A percentile compares a stretch with the other conserved stretches of the same genome.
Evolutionary conservation across 2,113 vertebrate genomes (phyloP).

Genomic region (Melospiza georgiana): DNA sequence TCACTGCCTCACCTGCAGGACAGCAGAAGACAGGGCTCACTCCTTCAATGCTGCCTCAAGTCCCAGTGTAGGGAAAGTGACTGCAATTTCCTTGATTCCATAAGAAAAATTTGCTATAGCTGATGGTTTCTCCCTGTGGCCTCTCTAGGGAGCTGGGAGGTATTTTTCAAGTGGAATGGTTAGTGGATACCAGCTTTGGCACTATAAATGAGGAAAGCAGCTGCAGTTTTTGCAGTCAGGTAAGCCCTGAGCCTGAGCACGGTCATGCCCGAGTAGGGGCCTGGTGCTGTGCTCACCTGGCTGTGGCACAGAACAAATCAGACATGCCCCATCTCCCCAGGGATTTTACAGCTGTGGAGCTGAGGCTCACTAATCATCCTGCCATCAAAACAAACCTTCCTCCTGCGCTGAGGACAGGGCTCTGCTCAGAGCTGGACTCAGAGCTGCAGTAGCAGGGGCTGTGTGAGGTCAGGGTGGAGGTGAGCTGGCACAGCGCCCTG

Average conservation of each 20-base stretch:
- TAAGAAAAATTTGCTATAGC: not conserved
- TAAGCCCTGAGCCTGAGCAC: not conserved
- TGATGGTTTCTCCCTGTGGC: not conserved
- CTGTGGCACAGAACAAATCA: not conserved
- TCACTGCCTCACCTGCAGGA: not conserved
- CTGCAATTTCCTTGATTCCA: not conserved
- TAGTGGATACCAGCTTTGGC: not conserved
- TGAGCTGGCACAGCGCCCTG: not conserved
- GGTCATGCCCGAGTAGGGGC: not conserved
- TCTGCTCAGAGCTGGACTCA: not conserved
- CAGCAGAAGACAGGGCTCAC: not conserved
- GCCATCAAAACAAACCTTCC: not conserved
- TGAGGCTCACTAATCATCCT: not conserved
- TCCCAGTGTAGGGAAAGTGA: not conserved
- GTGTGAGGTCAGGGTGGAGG: not conserved
- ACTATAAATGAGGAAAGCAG: not conserved
- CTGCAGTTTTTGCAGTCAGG: not conserved
- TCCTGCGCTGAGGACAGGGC: not conserved
- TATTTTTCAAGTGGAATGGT: not conserved
- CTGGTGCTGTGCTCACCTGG: not conserved
- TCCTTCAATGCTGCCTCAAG: not conserved
- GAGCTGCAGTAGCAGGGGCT: not conserved
- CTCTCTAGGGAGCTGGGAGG: not conserved
- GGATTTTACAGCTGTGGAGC: slow-evolving; percentile 3
- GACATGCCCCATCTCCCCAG: not conserved